Conservation (phyloP, 2,797 vertebrate species). For the Steatocranus sp. region DNA sequence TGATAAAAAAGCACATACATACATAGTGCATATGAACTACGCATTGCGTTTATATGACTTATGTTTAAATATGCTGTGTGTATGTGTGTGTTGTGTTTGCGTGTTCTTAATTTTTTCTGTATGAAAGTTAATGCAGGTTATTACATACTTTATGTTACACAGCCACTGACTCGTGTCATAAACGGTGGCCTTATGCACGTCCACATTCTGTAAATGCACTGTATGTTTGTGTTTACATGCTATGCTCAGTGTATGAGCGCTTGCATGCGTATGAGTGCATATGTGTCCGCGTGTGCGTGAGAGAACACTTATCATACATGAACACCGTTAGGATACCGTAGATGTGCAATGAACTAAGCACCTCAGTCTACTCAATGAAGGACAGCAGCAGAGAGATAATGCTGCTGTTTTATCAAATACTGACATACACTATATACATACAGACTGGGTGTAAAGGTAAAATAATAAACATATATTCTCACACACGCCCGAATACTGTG, state of each 20-base stretch:
- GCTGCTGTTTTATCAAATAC: slow-evolving; percentile 46
- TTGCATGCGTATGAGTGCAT: slow-evolving; percentile 6
- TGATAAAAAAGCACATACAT: slow-evolving; percentile 51
- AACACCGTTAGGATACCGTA: slow-evolving; percentile 15
- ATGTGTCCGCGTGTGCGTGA: not conserved
- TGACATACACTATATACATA: slow-evolving; percentile 65
- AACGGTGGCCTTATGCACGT: slow-evolving; percentile 41
- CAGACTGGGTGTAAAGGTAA: slow-evolving; percentile 52
- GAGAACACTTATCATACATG: slow-evolving; percentile 32
- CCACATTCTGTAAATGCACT: slow-evolving; percentile 47
- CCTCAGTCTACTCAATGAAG: slow-evolving; percentile 24
- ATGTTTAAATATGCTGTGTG: slow-evolving; percentile 8
- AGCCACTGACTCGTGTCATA: slow-evolving; percentile 48
- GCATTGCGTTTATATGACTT: slow-evolving; percentile 19
- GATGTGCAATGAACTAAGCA: slow-evolving; percentile 11
- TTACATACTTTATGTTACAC: slow-evolving; percentile 56
- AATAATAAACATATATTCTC: slow-evolving; percentile 44
- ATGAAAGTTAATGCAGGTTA: slow-evolving; percentile 52
- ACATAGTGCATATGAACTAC: slow-evolving; percentile 52
- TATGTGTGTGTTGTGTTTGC: not conserved
- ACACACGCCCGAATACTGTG: slow-evolving; percentile 33
- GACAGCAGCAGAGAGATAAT: slow-evolving; percentile 5
- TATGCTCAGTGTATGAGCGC: slow-evolving; percentile 12
- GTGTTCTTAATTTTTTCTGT: slow-evolving; percentile 37
- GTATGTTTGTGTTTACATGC: slow-evolving; percentile 53